These are phyloP conservation scores for Himalopsyche phryganea DNA, from an alignment of 1,140 invertebrate species.

Conservation along the genomic window DNA sequence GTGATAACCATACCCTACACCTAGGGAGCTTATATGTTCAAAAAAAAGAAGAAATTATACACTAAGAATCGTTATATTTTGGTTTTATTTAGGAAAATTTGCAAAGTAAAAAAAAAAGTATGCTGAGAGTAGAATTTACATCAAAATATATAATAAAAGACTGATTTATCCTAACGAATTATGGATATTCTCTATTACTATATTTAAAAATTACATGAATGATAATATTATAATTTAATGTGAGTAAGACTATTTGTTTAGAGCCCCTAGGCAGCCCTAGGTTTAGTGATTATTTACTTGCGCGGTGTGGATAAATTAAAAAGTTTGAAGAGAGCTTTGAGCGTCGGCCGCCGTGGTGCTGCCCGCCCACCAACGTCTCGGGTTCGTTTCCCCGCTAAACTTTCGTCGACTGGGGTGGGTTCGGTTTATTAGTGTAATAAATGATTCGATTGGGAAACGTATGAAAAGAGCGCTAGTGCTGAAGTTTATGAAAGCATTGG, in stretches of 20 bases:
- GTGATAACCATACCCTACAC: no score
- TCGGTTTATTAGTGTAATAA: slow-evolving; percentile 33
- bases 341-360: slow-evolving; percentile 2
- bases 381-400: slow-evolving; percentile 24
- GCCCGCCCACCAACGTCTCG: not conserved
- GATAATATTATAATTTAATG: no score
- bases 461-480: slow-evolving; percentile 1
- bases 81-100: no score
- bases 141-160: no score
- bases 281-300: slow-evolving; percentile 27
- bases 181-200: no score
- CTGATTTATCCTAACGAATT: no score
- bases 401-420: slow-evolving; percentile 11
- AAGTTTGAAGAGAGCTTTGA: slow-evolving; percentile 26
- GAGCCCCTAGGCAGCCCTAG: slow-evolving; percentile 7
- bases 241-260: not conserved
- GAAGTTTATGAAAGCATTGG: slow-evolving; percentile 7
- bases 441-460: slow-evolving; percentile 26
- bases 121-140: no score
- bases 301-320: slow-evolving; percentile 32
- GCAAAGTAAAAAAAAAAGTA: no score
- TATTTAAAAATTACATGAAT: no score
- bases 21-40: no score
- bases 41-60: no score
- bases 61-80: no score